Evolutionary conservation across 2,113 vertebrate genomes (phyloP).

Genomic region (Narcine bancroftii): DNA sequence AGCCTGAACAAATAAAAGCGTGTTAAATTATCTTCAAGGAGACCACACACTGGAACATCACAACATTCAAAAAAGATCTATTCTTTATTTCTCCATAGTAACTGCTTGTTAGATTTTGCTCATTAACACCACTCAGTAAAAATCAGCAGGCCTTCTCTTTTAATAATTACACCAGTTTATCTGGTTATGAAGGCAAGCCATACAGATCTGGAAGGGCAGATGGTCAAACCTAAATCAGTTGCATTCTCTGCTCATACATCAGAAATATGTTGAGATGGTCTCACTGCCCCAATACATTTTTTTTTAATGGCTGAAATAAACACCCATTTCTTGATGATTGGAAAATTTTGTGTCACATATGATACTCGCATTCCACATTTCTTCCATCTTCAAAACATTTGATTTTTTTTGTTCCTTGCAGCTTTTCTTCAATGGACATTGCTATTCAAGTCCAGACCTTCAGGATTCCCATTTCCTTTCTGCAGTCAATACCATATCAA

Average conservation of each 20-base stretch:
- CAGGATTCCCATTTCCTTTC: background rate
- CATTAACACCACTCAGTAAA: background rate
- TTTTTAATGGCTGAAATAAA: background rate
- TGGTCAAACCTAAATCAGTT: background rate
- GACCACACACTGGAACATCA: constrained; percentile 9
- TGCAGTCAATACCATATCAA: background rate
- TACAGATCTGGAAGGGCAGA: background rate
- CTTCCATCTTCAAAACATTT: background rate
- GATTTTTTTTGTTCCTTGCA: background rate
- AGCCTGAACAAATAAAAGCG: constrained; percentile 56
- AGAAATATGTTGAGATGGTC: background rate
- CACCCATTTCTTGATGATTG: background rate
- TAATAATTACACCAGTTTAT: background rate
- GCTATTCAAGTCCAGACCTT: background rate
- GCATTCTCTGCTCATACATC: background rate
- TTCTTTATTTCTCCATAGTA: background rate
- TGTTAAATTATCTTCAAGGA: background rate
- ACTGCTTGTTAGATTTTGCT: background rate
- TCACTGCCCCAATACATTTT: background rate
- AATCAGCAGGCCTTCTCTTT: background rate
- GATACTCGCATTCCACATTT: background rate
- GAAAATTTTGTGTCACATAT: background rate
- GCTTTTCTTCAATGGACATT: background rate
- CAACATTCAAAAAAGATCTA: background rate
- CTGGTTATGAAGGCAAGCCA: background rate